Base-by-base conservation (phyloP, 1,140 invertebrate species). In the Mizuhopecten yessoensis region DNA sequence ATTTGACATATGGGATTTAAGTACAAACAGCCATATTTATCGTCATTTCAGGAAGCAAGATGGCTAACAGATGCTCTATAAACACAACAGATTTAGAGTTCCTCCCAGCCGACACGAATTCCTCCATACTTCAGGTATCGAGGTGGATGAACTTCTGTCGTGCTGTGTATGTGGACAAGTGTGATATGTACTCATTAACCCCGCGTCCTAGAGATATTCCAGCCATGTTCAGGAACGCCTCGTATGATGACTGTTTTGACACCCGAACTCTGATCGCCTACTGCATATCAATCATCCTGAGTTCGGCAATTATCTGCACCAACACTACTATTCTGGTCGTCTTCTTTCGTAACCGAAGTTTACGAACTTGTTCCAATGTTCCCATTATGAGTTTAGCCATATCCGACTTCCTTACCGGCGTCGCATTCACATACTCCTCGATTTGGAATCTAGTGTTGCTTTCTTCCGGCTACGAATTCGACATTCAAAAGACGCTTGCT, bases 141-240 rank as follows among this genome's bases (percentile, higher is more conserved):
- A 57, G 87, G 86, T 93, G 92, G 92, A 86, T 93, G 39, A 90
- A 90, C n/a, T 93, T 93, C 39, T 93, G 92, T 75, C 90, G 91
- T 33, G 34, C 34, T 11, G 89, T 89, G 34, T 90, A 93, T 23
- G 89, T 89, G 3, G 45, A 93, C 34, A 86, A 92, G 9, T 91
- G 90, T 86, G 88, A 93, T 89, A 29, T 91, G 17, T 45, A 90
- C 33, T 42, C 33, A 75, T 45, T 93, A 3, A 42, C 20, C 20
- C 89, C 89, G 34, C 33, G 39, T 23, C 86, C 90, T 17, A 34
- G 34, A 75, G 87, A 90, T 45, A 86, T 91, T 34, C 34, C 75
- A 0, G 23, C 20, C 11, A 39, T 93, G 33, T 34, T 87, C 33
- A 75, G 13, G 17, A 75, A 91, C n/a, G 89, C 92, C 20, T 91